These are phyloP conservation scores for Phoenicopterus ruber DNA, from an alignment of 2,113 vertebrate genomes.

Conservation along the genomic window DNA sequence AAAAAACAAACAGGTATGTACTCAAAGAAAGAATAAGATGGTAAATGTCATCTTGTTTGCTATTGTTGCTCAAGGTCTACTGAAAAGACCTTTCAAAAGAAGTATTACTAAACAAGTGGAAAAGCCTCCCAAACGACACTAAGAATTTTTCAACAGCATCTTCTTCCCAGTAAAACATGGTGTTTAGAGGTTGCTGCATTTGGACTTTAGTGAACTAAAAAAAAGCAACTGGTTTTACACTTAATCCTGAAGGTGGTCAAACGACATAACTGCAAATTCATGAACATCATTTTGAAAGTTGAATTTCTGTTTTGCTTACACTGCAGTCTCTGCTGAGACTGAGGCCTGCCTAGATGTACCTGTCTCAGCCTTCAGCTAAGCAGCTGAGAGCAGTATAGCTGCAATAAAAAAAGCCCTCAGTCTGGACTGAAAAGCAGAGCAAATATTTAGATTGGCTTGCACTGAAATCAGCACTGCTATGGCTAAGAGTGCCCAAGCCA, in stretches of 20 bases:
- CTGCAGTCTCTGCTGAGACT: background rate
- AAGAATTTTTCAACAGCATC: background rate
- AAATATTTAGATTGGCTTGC: conserved; percentile 8
- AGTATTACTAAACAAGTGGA: background rate
- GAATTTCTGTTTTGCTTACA: background rate
- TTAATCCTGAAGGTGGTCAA: background rate
- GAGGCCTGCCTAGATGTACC: background rate
- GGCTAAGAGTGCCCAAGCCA: background rate
- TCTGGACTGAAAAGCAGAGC: background rate
- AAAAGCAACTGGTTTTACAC: background rate
- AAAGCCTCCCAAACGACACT: background rate
- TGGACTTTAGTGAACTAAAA: background rate
- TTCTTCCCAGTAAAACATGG: background rate
- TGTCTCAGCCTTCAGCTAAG: background rate
- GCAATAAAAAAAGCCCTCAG: background rate
- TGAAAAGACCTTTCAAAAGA: background rate
- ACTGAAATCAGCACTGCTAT: background rate
- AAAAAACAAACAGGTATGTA: background rate
- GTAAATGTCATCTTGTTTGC: background rate
- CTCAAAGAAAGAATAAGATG: background rate
- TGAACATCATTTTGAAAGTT: background rate
- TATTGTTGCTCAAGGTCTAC: background rate
- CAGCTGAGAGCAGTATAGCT: background rate
- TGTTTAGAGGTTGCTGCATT: background rate
- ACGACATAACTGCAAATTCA: background rate